phyloP scores from a whole-genome alignment of 2,797 vertebrate species.

The Melanotaenia nigrans region DNA sequence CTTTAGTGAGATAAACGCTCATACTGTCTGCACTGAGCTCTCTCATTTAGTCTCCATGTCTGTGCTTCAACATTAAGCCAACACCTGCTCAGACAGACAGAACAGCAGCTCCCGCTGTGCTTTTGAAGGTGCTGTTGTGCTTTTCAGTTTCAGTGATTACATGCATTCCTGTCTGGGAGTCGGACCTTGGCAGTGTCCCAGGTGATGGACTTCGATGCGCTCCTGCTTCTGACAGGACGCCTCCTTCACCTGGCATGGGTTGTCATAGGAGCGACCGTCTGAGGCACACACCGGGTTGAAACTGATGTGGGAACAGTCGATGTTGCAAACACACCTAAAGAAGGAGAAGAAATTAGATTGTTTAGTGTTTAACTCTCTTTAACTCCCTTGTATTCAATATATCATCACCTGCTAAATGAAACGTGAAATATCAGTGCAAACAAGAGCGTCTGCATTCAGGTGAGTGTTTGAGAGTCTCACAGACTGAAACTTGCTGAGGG shows the following conservation, averaged over 20 bases:
- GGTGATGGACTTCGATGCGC: slow-evolving; percentile 98
- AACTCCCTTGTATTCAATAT: neutral
- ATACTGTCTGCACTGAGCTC: slow-evolving; percentile 33
- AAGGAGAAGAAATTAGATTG: slow-evolving; percentile 26
- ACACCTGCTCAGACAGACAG: slow-evolving; percentile 42
- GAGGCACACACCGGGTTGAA: slow-evolving; percentile 99
- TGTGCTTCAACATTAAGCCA: slow-evolving; percentile 29
- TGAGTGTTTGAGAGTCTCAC: slow-evolving; percentile 26
- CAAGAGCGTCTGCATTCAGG: slow-evolving; percentile 13
- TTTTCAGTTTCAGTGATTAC: slow-evolving; percentile 5
- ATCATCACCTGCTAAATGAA: slow-evolving; percentile 12
- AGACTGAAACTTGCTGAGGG: slow-evolving; percentile 31
- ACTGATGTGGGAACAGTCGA: slow-evolving; percentile 99
- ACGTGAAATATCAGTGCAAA: slow-evolving; percentile 35
- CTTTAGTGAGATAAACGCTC: slow-evolving; percentile 23
- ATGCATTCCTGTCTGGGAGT: slow-evolving; percentile 18
- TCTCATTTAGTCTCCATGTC: slow-evolving; percentile 36
- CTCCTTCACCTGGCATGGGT: slow-evolving; percentile 99
- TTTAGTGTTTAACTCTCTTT: neutral
- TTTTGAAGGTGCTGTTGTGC: slow-evolving; percentile 12
- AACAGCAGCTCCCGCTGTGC: slow-evolving; percentile 19
- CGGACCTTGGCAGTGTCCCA: slow-evolving; percentile 99
- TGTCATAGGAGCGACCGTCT: slow-evolving; percentile 98
- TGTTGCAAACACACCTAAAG: slow-evolving; percentile 98
- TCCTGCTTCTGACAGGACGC: slow-evolving; percentile 99